A percentile compares a stretch with the other conserved stretches of the same genome.
These are phyloP conservation scores for Tuberolachnus salignus DNA, from an alignment of 2,888 invertebrate species.

Conservation along the genomic window DNA sequence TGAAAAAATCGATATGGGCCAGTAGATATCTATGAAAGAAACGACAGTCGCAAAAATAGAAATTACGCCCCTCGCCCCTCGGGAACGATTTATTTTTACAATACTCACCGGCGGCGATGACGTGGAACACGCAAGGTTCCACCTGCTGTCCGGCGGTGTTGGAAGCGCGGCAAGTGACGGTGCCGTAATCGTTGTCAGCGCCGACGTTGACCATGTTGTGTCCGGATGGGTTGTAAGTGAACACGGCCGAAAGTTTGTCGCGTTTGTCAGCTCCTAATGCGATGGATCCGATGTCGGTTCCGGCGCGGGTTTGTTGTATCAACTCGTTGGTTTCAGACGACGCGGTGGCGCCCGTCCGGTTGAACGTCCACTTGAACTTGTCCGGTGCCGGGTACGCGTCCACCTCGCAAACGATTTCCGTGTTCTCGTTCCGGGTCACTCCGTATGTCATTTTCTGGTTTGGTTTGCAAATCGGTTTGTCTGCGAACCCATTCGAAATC, in stretches of 20 bases:
- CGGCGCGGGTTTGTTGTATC: slow-evolving; percentile 66
- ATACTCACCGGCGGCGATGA: slow-evolving; percentile 70
- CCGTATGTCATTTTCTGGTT: slow-evolving; percentile 81
- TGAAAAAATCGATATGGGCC: too few species aligned
- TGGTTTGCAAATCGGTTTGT: slow-evolving; percentile 80
- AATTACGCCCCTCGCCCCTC: too few species aligned
- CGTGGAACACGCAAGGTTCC: slow-evolving; percentile 76
- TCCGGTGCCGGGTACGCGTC: slow-evolving; percentile 83
- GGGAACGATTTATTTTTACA: background rate
- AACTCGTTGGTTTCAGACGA: slow-evolving; percentile 56
- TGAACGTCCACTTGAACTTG: slow-evolving; percentile 86
- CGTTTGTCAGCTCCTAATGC: background rate
- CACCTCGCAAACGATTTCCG: slow-evolving; percentile 80
- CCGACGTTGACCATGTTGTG: background rate
- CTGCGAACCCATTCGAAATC: slow-evolving; percentile 65
- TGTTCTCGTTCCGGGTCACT: slow-evolving; percentile 80
- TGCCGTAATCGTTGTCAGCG: slow-evolving; percentile 77
- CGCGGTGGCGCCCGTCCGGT: slow-evolving; percentile 79
- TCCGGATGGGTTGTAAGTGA: slow-evolving; percentile 22
- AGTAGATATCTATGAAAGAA: too few species aligned
- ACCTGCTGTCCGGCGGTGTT: slow-evolving; percentile 75
- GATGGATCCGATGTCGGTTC: background rate
- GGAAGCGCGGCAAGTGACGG: slow-evolving; percentile 75
- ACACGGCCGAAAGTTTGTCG: slow-evolving; percentile 4
- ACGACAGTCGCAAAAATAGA: too few species aligned